phyloP scores from a whole-genome alignment of 1,140 invertebrate genomes.

The Copidosoma floridanum region DNA sequence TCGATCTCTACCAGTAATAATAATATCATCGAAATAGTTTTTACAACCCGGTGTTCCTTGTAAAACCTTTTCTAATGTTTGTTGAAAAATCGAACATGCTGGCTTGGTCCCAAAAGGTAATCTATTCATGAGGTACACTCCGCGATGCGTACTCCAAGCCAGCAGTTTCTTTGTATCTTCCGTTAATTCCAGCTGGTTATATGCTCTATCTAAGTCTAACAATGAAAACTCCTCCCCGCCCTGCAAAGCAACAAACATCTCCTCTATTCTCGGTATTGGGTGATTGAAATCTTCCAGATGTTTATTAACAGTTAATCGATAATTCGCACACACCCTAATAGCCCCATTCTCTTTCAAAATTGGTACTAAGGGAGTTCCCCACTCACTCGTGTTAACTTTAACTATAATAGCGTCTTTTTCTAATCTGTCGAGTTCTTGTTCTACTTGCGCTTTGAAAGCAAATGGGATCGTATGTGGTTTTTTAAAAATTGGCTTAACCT shows the following conservation, averaged over 20 bases:
- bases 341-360: conserved; percentile 6
- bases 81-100: conserved; percentile 6
- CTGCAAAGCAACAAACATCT: conserved; percentile 41
- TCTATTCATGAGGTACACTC: conserved; percentile 7
- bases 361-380: conserved; percentile 11
- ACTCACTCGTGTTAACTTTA: neutral
- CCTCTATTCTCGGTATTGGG: conserved; percentile 40
- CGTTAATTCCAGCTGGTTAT: conserved; percentile 27
- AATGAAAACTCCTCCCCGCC: conserved; percentile 38
- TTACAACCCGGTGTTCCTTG: neutral
- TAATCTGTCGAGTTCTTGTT: conserved; percentile 3
- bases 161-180: conserved; percentile 30
- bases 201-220: conserved; percentile 15
- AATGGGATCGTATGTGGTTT: conserved; percentile 9
- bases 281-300: conserved; percentile 36
- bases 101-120: neutral
- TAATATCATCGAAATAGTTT: conserved; percentile 19
- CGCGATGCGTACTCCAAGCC: conserved; percentile 31
- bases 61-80: neutral
- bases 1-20: neutral
- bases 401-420: conserved; percentile 2
- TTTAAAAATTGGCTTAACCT: neutral
- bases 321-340: conserved; percentile 15
- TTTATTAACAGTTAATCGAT: conserved; percentile 14
- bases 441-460: conserved; percentile 4